Conservation (phyloP, 37 sponge, comb jelly and placozoan genomes). For the Bolinopsis microptera region DNA sequence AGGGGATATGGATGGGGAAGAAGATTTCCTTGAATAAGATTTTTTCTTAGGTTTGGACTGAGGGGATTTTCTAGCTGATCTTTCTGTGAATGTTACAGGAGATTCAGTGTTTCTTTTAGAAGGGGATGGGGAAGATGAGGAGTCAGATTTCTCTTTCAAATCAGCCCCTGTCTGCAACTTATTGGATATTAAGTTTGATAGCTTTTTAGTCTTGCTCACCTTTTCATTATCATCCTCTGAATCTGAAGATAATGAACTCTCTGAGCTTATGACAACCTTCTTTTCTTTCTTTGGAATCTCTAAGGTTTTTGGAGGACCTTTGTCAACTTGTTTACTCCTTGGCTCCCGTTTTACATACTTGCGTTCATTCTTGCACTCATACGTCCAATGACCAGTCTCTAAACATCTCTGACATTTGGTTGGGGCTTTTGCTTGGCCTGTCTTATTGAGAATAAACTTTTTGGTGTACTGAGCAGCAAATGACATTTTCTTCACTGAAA, state of each 20-base stretch:
- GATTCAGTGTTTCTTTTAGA: too few relatives aligned
- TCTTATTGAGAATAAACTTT: conserved; percentile 56
- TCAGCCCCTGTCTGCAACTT: background rate
- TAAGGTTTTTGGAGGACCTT: background rate
- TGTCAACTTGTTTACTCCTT: conserved; percentile 23
- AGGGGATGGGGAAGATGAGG: background rate
- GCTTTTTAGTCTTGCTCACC: background rate
- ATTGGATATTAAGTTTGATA: background rate
- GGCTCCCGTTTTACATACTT: conserved; percentile 62
- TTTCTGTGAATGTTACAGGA: background rate
- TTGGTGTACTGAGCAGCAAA: conserved; percentile 60
- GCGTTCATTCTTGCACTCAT: conserved; percentile 68
- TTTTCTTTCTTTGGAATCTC: background rate
- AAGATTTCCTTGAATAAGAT: too few relatives aligned
- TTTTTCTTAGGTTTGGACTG: background rate
- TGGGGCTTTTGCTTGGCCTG: conserved; percentile 35
- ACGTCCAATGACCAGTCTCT: conserved; percentile 68
- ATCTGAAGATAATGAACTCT: conserved; percentile 58
- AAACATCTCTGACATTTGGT: conserved; percentile 66
- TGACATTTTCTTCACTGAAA: conserved; percentile 10
- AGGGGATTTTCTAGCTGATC: too few relatives aligned
- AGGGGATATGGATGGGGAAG: too few relatives aligned
- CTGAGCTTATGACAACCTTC: conserved; percentile 41
- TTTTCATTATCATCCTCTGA: conserved; percentile 64
- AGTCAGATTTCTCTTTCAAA: background rate